Evolutionary conservation across 1,140 invertebrate genomes (phyloP).

Genomic region (Bombus superbus): DNA sequence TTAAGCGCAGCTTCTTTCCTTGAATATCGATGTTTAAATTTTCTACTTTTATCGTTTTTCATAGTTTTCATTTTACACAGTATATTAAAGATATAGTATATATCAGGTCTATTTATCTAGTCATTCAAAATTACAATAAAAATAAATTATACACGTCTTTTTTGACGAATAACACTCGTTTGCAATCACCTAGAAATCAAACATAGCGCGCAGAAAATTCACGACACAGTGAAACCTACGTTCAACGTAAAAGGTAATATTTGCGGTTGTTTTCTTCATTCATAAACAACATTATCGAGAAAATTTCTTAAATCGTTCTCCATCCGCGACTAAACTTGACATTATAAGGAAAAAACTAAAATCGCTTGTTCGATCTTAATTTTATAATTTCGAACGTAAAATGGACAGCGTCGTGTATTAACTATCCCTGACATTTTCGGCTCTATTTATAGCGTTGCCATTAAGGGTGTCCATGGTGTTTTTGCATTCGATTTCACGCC

Average conservation of each 20-base stretch:
- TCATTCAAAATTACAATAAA: not conserved
- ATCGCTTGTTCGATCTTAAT: not conserved
- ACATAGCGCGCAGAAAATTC: constrained; percentile 1
- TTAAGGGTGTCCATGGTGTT: not conserved
- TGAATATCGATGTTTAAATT: not conserved
- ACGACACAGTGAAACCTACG: not conserved
- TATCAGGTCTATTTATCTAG: not conserved
- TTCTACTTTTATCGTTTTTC: not conserved
- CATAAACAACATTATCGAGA: not conserved
- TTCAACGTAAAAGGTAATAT: not conserved
- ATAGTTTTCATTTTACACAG: not conserved
- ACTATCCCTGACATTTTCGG: constrained; percentile 21
- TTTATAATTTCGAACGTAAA: not conserved
- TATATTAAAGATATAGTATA: not conserved
- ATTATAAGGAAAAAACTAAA: not conserved
- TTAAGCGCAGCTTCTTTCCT: not conserved
- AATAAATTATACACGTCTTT: not conserved
- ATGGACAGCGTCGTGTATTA: not conserved
- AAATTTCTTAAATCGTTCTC: not conserved
- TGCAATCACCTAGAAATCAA: not conserved
- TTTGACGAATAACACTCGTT: not conserved
- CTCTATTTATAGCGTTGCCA: constrained; percentile 3
- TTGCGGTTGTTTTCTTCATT: too few relatives aligned
- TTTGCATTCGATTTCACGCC: not conserved
- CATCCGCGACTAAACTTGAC: not conserved